These are phyloP conservation scores for Otolemur crassicaudatus DNA, from an alignment of 2,797 vertebrate species.

Conservation along the genomic window DNA sequence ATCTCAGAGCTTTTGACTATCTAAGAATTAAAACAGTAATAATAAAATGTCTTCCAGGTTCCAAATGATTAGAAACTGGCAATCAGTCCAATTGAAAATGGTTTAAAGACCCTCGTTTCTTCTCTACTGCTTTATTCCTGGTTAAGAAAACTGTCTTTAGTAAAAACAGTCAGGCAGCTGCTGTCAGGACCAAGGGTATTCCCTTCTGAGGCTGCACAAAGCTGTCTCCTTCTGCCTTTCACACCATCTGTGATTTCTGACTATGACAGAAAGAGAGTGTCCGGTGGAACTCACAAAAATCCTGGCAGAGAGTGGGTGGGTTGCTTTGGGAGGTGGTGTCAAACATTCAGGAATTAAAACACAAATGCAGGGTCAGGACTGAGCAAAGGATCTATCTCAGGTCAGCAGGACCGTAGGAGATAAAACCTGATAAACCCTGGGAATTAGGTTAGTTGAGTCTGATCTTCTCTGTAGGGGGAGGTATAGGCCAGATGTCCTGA, in stretches of 20 bases:
- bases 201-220: not conserved
- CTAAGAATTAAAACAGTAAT: conserved; percentile 15
- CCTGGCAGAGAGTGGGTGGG: not conserved
- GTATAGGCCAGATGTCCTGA: not conserved
- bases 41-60: conserved; percentile 12
- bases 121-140: not conserved
- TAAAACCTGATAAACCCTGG: not conserved
- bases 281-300: not conserved
- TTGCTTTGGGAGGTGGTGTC: not conserved
- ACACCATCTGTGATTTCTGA: not conserved
- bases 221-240: not conserved
- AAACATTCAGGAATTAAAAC: not conserved
- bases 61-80: not conserved
- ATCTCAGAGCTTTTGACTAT: not conserved
- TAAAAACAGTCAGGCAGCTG: not conserved
- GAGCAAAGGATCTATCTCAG: not conserved
- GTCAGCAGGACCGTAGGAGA: not conserved
- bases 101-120: not conserved
- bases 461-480: not conserved
- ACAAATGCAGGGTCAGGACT: not conserved
- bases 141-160: not conserved
- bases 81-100: not conserved
- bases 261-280: not conserved
- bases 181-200: not conserved
- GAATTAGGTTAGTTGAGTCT: not conserved